Conservation (phyloP, 2,797 vertebrate genomes). For the Trachops cirrhosus region DNA sequence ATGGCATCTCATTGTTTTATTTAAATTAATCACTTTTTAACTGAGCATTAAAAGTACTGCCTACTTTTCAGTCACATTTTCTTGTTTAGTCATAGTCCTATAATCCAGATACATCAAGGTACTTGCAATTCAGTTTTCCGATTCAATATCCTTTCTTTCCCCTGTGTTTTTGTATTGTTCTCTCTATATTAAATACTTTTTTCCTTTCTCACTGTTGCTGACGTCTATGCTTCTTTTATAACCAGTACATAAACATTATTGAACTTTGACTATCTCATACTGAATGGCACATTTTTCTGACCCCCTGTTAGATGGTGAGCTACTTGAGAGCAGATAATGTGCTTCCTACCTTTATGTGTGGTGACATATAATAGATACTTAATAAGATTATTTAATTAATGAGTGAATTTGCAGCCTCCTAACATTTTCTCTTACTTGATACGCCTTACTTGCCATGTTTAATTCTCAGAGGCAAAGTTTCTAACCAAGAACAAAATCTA, state of each 20-base stretch:
- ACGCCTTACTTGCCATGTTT: neutral
- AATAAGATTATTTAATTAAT: neutral
- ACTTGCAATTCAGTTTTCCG: neutral
- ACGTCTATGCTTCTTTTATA: neutral
- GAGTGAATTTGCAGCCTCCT: neutral
- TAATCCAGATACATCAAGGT: neutral
- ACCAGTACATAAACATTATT: neutral
- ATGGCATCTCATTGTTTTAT: neutral
- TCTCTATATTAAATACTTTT: neutral
- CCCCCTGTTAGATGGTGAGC: neutral
- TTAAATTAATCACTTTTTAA: neutral
- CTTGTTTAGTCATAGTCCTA: neutral
- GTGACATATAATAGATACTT: neutral
- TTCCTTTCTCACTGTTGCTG: neutral
- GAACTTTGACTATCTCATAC: neutral
- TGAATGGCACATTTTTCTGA: neutral
- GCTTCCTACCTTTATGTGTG: neutral
- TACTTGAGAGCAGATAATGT: neutral
- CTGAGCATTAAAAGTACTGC: neutral
- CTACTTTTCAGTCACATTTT: neutral
- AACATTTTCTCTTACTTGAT: neutral
- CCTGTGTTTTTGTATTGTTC: neutral
- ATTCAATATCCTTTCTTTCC: neutral
- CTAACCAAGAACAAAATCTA: neutral
- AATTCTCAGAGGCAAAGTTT: neutral